Evolutionary conservation across 2,797 vertebrate genomes (phyloP).

Genomic region (Catamblyrhynchus diadema): DNA sequence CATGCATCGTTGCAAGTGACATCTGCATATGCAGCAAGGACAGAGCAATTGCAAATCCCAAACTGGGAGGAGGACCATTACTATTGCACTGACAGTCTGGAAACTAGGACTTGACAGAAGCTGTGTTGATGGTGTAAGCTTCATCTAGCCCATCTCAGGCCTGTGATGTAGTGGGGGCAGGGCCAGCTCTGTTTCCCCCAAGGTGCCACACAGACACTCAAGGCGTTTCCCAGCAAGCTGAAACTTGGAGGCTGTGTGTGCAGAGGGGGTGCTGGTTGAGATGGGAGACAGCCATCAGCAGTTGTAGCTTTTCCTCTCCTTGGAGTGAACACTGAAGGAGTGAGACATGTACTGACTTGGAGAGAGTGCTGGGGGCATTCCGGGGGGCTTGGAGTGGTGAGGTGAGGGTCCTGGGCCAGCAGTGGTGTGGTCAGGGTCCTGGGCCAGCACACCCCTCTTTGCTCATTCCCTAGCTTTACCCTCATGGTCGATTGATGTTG

Average conservation of each 20-base stretch:
- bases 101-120: background rate
- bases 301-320: background rate
- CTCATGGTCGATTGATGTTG: background rate
- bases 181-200: background rate
- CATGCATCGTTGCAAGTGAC: background rate
- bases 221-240: background rate
- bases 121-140: background rate
- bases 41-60: background rate
- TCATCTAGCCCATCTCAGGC: background rate
- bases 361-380: background rate
- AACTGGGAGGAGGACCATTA: rapidly evolving
- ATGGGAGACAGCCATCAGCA: background rate
- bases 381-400: background rate
- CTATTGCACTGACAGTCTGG: background rate
- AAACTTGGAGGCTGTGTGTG: background rate
- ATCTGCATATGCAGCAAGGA: background rate
- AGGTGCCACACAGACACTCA: rapidly evolving
- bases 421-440: background rate
- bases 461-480: background rate
- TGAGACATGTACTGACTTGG: rapidly evolving
- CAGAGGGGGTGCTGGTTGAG: background rate
- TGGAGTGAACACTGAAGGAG: background rate
- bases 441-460: background rate
- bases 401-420: background rate
- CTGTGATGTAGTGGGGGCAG: background rate